Evolutionary conservation across 2,797 vertebrate species (phyloP).

Genomic region (Anguilla marmorata): DNA sequence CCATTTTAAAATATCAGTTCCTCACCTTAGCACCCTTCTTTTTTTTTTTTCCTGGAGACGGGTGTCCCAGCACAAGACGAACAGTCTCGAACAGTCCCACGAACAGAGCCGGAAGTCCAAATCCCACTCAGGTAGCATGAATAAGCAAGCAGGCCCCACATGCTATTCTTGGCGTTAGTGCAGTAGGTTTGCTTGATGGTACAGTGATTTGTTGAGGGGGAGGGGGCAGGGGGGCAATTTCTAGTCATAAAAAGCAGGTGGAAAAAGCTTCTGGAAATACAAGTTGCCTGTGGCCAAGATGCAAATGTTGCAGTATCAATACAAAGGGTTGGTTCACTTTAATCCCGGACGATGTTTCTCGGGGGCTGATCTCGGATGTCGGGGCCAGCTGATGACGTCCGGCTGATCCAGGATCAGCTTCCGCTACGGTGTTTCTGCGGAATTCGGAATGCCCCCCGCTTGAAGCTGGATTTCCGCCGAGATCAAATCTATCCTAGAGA

Average conservation of each 20-base stretch:
- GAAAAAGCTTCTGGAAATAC: slow-evolving; percentile 31
- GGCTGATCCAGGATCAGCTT: not conserved
- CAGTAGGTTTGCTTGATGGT: slow-evolving; percentile 13
- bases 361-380: not conserved
- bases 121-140: slow-evolving; percentile 29
- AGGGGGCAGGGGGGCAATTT: not conserved
- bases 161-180: not conserved
- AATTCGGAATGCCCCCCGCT: not conserved
- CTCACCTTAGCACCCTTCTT: slow-evolving; percentile 53
- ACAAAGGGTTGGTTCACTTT: slow-evolving; percentile 26
- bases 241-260: slow-evolving; percentile 8
- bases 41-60: slow-evolving; percentile 15
- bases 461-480: not conserved
- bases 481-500: not conserved
- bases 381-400: not conserved
- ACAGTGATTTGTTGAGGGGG: slow-evolving; percentile 12
- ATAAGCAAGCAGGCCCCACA: slow-evolving; percentile 24
- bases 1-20: slow-evolving; percentile 67
- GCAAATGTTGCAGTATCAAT: slow-evolving; percentile 52
- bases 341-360: not conserved
- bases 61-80: slow-evolving; percentile 22
- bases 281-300: slow-evolving; percentile 43
- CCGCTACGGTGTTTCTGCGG: not conserved
- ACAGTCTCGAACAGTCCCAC: slow-evolving; percentile 11
- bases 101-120: slow-evolving; percentile 20